Base-by-base conservation (phyloP, 2,888 invertebrate species). In the Melangyna quadrimaculata region DNA sequence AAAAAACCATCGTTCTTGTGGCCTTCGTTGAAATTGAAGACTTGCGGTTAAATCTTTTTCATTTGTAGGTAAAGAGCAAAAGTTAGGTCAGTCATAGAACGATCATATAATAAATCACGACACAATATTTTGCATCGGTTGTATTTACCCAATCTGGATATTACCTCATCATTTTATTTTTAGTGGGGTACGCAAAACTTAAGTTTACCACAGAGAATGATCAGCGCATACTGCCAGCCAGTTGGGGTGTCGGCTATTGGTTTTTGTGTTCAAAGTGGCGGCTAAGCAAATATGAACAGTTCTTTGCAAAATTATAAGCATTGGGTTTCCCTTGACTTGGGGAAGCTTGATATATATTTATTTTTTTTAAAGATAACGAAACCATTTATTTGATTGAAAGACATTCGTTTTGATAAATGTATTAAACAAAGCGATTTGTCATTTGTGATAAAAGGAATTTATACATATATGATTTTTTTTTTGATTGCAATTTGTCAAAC, bases 141-240 rank as follows among this genome's bases (percentile, higher is more conserved):
- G 75, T 67, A 65, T 40, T 53, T 37, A 29, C 78, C 51, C 37
- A 67, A 45, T 22, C 35, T 35, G 59, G 51, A 74, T 69, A 86
- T 86, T 86, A 86, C 77, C 86, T 86, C 86, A 86, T 81, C 75
- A 63, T 70, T 86, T 86, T 86, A 86, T 86, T 86, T 86, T 86
- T 86, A 86, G 86, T 77, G 72, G 65, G 14, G 37, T 35, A 40
- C 35, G 17, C 43, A 17, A 63, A 63, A 19, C 19, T 45, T 65
- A 14, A 29, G 43, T 45, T 45, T 45, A 65, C 45, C 67, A 17
- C 51, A 67, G 51, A 48, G 67, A 29, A 51, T 17, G 17, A 32
- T 22, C 24, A 24, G n/a, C 24, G 9, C 9, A 19, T 6, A 9
- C 48, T 35, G 67, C 67, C 67, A 51, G 67, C 67, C 67, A 51